Evolutionary conservation across 2,888 invertebrate species (phyloP).

Genomic region (Orthonevra nobilis): DNA sequence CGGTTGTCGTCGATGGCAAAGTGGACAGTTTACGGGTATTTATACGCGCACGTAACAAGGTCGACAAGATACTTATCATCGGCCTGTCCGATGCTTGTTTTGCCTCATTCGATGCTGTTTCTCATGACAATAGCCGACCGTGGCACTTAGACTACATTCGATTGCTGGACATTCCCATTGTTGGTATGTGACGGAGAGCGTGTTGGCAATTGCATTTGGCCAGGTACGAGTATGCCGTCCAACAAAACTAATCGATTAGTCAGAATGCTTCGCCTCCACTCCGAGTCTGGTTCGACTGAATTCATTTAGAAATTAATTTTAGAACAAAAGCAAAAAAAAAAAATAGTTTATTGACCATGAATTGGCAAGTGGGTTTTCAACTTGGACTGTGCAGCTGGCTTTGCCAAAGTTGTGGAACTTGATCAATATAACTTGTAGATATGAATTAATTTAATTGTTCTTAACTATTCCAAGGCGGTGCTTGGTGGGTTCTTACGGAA

Average conservation of each 20-base stretch:
- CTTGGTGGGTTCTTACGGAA: slow-evolving; percentile 16
- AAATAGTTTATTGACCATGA: slow-evolving; percentile 28
- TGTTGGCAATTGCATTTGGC: slow-evolving; percentile 8
- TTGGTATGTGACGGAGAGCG: neutral
- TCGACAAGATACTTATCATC: slow-evolving; percentile 56
- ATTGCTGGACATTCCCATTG: neutral
- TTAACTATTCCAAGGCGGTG: neutral
- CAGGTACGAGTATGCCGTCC: neutral
- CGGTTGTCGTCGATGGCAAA: slow-evolving; percentile 22
- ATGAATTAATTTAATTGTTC: too few relatives aligned
- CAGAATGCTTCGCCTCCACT: slow-evolving; percentile 12
- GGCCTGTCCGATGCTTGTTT: slow-evolving; percentile 9
- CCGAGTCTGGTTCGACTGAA: neutral
- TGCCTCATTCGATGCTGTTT: neutral
- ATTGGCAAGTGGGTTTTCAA: slow-evolving; percentile 21
- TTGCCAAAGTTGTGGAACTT: slow-evolving; percentile 15
- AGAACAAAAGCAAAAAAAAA: too few relatives aligned
- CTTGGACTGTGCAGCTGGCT: neutral
- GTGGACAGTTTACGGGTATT: slow-evolving; percentile 14
- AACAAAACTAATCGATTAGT: too few relatives aligned
- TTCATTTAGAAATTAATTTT: neutral
- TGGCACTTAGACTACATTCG: slow-evolving; percentile 32
- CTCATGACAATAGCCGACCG: slow-evolving; percentile 22
- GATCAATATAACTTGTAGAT: slow-evolving; percentile 12
- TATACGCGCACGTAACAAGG: slow-evolving; percentile 59